Evolutionary conservation across 2,797 vertebrate species (phyloP), one percentile per base, ranked within the genome.

Genomic region (Typhlichthys subterraneus): DNA sequence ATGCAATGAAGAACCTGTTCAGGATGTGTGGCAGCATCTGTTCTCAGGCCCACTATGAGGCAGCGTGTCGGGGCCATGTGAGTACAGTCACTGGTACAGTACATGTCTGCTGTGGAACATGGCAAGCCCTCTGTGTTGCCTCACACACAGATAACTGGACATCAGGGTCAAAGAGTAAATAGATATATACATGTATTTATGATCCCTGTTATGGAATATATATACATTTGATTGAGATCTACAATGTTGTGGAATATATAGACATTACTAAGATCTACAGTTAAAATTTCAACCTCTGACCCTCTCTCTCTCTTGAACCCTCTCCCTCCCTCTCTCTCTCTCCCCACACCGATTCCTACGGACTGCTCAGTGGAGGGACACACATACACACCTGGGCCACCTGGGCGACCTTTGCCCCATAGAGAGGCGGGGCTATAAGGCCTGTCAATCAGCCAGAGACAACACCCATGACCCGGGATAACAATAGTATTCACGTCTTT

Each of bases 1-100:
- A 5, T 38, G 72, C 12, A 0, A 90, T 92, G 91, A 92, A 86
- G 84, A 81, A 72, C 57, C 52, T 92, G 14, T 88, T 91, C 67
- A 85, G 72, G 65, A 62, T 90, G 66, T 93, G 91, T 75, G 72
- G 68, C 49, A 83, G 83, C 45, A 6, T 66, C 38, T 89, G 85
- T 63, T 52, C 70, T 6, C 70, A 82, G 3, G 61, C 61, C 48
- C 51, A 76, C 45, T 88, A 80, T 73, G 76, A 72, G 19, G 17
- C 72, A 4, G 84, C 82, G 9, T 70, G 76, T 77, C 70, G 73
- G 72, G 50, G 81, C 63, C 82, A 87, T 85, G 91, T 92, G 91
- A 92, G 89, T 19, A 4, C 0, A 0, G 19, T 19, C 19, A 19
- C 19, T 19, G 19, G 19, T 19, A 2, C 19, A 92, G 89, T 19